These are phyloP conservation scores for Coreius guichenoti DNA, from an alignment of 2,797 vertebrate genomes.

Conservation along the genomic window DNA sequence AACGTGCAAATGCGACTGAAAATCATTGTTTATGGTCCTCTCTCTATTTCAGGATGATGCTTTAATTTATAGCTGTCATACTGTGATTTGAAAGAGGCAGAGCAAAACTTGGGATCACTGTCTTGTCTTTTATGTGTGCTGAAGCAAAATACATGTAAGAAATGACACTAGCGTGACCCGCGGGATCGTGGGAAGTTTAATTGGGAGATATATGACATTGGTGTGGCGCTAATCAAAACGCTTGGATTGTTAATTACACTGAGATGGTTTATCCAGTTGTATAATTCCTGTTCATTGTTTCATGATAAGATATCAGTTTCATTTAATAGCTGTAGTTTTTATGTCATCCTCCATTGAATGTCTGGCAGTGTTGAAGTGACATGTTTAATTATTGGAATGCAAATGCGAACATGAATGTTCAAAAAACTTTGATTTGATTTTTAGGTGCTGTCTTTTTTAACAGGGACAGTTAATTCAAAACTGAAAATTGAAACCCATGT, in stretches of 20 bases:
- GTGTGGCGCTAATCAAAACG: conserved; percentile 54
- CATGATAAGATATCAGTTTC: conserved; percentile 34
- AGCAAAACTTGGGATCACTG: conserved; percentile 50
- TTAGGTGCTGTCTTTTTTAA: neutral
- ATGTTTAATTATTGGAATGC: neutral
- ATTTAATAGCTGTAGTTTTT: conserved; percentile 20
- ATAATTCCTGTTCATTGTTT: conserved; percentile 41
- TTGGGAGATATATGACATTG: conserved; percentile 57
- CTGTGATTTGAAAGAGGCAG: conserved; percentile 52
- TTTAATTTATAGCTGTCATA: conserved; percentile 83
- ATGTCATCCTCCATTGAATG: conserved; percentile 6
- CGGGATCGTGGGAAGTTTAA: conserved; percentile 44
- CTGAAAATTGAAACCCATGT: neutral
- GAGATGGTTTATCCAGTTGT: conserved; percentile 27
- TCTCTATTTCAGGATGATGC: conserved; percentile 69
- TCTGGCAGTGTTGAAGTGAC: conserved; percentile 24
- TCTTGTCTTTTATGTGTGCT: conserved; percentile 49
- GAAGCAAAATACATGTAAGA: conserved; percentile 47
- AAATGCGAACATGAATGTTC: conserved; percentile 9
- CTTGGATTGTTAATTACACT: conserved; percentile 49
- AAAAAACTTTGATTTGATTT: neutral
- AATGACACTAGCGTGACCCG: conserved; percentile 46
- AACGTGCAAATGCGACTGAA: conserved; percentile 47
- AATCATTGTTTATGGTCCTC: conserved; percentile 79
- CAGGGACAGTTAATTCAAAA: neutral